Conservation (phyloP, 92 coral and sea anemone species). For the Galaxea fascicularis region DNA sequence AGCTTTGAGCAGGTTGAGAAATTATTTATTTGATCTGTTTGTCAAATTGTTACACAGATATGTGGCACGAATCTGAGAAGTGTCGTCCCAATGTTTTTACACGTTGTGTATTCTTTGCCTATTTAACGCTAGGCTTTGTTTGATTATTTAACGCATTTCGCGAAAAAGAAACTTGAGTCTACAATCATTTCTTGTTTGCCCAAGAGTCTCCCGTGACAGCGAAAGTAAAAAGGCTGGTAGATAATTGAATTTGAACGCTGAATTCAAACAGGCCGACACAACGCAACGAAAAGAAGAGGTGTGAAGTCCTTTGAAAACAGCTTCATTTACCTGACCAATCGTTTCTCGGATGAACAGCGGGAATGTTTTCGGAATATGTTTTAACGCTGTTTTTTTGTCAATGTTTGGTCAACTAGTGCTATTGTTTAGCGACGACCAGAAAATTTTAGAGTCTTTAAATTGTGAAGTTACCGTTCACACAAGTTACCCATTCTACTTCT, state of each 20-base stretch:
- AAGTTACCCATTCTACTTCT: not conserved
- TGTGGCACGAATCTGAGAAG: not conserved
- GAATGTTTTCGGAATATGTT: constrained; percentile 15
- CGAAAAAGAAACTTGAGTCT: not conserved
- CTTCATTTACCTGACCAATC: constrained; percentile 24
- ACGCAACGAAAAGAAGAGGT: constrained; percentile 5
- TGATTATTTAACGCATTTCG: constrained; percentile 34
- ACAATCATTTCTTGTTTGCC: not conserved
- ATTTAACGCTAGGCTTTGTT: constrained; percentile 12
- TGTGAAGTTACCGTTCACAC: constrained; percentile 2
- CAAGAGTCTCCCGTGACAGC: constrained; percentile 16
- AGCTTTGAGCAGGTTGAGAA: not conserved
- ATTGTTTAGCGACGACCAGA: constrained; percentile 7
- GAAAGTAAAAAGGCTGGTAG: constrained; percentile 1
- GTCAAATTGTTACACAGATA: constrained; percentile 10
- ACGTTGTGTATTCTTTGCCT: not conserved
- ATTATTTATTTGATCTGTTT: constrained; percentile 8
- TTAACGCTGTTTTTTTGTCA: constrained; percentile 21
- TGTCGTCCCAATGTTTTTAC: not conserved
- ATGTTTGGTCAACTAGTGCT: not conserved
- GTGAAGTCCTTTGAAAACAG: constrained; percentile 14
- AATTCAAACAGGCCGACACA: constrained; percentile 38
- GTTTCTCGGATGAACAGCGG: constrained; percentile 14
- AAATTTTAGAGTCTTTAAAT: constrained; percentile 13
- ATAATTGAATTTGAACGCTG: constrained; percentile 26